Conservation (phyloP, 2,797 vertebrate genomes). For the Selene dorsalis region DNA sequence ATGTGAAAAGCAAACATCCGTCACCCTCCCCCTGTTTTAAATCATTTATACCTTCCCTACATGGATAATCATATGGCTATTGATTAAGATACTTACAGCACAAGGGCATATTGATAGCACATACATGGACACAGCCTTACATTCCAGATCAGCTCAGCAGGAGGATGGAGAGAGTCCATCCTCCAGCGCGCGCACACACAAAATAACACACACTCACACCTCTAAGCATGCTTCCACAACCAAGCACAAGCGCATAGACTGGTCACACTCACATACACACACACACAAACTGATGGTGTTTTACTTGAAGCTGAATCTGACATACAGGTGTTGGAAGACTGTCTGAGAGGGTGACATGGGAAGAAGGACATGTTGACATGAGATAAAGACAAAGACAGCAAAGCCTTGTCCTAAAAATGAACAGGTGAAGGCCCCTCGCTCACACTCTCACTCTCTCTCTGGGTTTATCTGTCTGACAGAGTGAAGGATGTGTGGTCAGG, state of each 20-base stretch:
- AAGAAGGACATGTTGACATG: conserved; percentile 52
- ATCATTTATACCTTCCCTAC: conserved; percentile 96
- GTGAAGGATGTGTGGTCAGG: conserved; percentile 96
- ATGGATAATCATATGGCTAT: conserved; percentile 97
- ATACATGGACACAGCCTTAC: conserved; percentile 72
- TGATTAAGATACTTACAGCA: conserved; percentile 92
- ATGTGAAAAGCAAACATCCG: conserved; percentile 97
- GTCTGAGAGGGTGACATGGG: conserved; percentile 20
- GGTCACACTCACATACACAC: conserved; percentile 8
- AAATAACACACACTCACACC: conserved; percentile 13
- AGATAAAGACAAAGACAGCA: conserved; percentile 61
- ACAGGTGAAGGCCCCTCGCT: conserved; percentile 47
- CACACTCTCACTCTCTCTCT: conserved; percentile 73
- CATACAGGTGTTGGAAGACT: conserved; percentile 16
- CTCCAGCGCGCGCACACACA: background rate
- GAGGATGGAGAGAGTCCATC: conserved; percentile 23
- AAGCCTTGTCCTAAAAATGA: conserved; percentile 60
- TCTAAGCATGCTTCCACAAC: conserved; percentile 9
- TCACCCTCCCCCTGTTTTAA: conserved; percentile 94
- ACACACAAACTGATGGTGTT: background rate
- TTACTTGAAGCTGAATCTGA: background rate
- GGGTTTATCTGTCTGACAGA: conserved; percentile 94
- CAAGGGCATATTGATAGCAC: conserved; percentile 91
- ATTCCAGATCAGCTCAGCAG: conserved; percentile 58
- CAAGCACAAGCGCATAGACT: conserved; percentile 8